These are phyloP conservation scores for Cheilosia scutellata DNA, from an alignment of 2,888 invertebrate genomes.

Conservation along the genomic window DNA sequence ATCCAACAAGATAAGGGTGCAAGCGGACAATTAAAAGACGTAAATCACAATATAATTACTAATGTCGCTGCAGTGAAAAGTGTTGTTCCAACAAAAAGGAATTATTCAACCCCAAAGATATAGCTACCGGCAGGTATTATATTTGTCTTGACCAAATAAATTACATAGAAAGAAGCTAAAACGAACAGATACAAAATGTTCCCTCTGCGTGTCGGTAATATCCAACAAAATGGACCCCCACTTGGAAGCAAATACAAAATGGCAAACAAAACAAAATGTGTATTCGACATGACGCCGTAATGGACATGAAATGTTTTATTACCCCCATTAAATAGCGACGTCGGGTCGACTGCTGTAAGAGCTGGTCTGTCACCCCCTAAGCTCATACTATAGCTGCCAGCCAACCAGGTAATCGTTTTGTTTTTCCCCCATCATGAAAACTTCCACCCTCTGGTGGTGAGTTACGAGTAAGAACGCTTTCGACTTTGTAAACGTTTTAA, in stretches of 20 bases:
- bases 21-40: not conserved
- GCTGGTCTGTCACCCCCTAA: slow-evolving; percentile 33
- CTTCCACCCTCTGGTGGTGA: not conserved
- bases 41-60: not conserved
- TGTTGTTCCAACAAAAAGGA: slow-evolving; percentile 10
- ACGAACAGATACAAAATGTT: slow-evolving; percentile 54
- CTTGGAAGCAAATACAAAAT: slow-evolving; percentile 65
- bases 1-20: not conserved
- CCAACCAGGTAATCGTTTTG: slow-evolving; percentile 69
- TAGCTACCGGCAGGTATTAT: slow-evolving; percentile 21
- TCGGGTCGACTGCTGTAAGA: slow-evolving; percentile 25
- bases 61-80: not conserved
- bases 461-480: slow-evolving; percentile 25
- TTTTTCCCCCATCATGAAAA: not conserved
- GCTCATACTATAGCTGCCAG: slow-evolving; percentile 21
- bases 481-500: slow-evolving; percentile 50
- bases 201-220: slow-evolving; percentile 60
- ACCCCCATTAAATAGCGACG: slow-evolving; percentile 61
- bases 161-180: slow-evolving; percentile 39
- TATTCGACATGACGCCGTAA: slow-evolving; percentile 68
- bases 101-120: slow-evolving; percentile 56
- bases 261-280: slow-evolving; percentile 60
- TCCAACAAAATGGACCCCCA: slow-evolving; percentile 60
- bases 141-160: slow-evolving; percentile 72
- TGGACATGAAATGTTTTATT: slow-evolving; percentile 72